Evolutionary conservation across 1,140 invertebrate genomes (phyloP).

Genomic region (Psix sp.): DNA sequence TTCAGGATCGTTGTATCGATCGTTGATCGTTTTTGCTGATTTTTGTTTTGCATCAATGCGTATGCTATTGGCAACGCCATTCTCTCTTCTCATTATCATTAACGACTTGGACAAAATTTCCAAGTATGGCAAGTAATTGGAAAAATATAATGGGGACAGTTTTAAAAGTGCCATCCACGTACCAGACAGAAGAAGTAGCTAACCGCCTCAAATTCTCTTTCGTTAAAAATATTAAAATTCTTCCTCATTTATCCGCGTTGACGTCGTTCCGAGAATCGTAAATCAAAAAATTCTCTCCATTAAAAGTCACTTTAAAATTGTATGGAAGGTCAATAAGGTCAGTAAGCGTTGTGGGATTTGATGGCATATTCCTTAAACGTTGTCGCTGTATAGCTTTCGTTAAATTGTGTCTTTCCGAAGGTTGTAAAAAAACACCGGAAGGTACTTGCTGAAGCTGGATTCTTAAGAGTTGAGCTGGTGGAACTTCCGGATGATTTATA

Average conservation of each 20-base stretch:
- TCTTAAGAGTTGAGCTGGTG: constrained; percentile 2
- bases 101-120: not conserved
- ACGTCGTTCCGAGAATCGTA: constrained; percentile 5
- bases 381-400: not conserved
- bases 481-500: not conserved
- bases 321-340: not conserved
- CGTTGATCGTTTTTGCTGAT: constrained; percentile 2
- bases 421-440: not conserved
- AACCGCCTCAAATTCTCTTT: constrained; percentile 6
- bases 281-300: not conserved
- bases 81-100: constrained; percentile 5
- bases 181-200: not conserved
- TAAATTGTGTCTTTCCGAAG: constrained; percentile 7
- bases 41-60: constrained; percentile 19
- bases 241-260: not conserved
- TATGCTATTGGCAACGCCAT: constrained; percentile 20
- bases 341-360: not conserved
- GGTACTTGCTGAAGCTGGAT: not conserved
- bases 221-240: constrained; percentile 4
- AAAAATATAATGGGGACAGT: constrained; percentile 13
- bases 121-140: constrained; percentile 6
- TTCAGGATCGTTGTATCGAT: not conserved
- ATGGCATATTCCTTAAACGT: not conserved
- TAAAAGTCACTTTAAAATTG: not conserved
- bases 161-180: constrained; percentile 17